Base-by-base conservation (phyloP, 1,140 invertebrate genomes). In the Anoplophora glabripennis region DNA sequence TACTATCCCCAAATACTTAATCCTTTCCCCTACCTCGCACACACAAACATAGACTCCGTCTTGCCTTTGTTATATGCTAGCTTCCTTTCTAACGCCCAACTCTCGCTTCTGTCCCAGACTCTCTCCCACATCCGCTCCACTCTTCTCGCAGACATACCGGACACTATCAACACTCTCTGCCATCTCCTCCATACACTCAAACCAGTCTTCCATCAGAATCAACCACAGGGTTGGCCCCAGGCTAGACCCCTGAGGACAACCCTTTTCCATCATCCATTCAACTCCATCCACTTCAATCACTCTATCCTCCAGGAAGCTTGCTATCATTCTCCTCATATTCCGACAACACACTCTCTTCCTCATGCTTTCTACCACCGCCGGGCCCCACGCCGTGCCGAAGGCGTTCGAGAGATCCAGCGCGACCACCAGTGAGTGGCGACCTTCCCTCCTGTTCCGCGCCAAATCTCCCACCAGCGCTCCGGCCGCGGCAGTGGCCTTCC, bases 201-300 rank as follows among this genome's bases (percentile, higher is more conserved):
- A 59, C 61, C 56, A 64, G 8, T 48, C 54, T 37, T 69, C 63
- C 65, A 68, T 61, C 5, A 49, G 18, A 0, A 67, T 18, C 9
- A 64, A 42, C 59, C 65, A 69, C 10, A 65, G 51, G 4, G 38
- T 47, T 0, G 67, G 65, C 5, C 65, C 65, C 9, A 69, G 51
- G 12, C 63, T 52, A 10, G 48, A 60, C 0, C 68, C 68, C 53
- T 71, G 63, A 4, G 64, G 66, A 34, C 69, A 69, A 4, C 69
- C 69, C 42, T 44, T 56, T 5, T 48, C 33, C 10, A 57, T 55
- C 1, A 18, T 7, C 21, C 18, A 41, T 0, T 40, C 57, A 9
- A 66, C 41, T 15, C 10, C 38, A 37, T 54, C 57, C 5, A 44
- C 41, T 5, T n/a, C 56, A 18, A 64, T 53, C 11, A 37, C n/a